phyloP scores from a whole-genome alignment of 2,797 vertebrate species.

The Monodelphis domestica region DNA sequence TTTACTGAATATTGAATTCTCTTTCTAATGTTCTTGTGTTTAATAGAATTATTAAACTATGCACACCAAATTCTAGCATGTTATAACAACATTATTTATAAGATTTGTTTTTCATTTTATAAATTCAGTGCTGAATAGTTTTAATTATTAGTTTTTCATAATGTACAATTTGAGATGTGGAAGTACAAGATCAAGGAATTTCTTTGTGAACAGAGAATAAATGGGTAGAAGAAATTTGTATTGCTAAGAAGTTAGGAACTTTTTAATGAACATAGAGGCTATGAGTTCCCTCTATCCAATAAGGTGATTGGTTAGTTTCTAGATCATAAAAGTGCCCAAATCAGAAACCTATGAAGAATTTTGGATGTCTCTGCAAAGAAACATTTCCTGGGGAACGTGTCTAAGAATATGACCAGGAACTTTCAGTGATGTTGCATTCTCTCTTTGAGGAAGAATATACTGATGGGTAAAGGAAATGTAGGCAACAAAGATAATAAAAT shows the following conservation, averaged over 20 bases:
- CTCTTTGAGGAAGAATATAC: neutral
- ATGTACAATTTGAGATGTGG: neutral
- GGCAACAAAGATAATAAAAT: neutral
- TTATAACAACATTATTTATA: neutral
- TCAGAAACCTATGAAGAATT: neutral
- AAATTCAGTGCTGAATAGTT: neutral
- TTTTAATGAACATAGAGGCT: neutral
- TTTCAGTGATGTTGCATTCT: neutral
- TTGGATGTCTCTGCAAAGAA: neutral
- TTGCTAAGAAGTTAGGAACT: neutral
- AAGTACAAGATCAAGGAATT: neutral
- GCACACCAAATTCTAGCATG: neutral
- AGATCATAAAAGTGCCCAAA: neutral
- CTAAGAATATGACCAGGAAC: neutral
- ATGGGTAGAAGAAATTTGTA: neutral
- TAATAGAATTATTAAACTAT: neutral
- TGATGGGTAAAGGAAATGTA: neutral
- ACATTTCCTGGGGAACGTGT: neutral
- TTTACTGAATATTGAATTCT: neutral
- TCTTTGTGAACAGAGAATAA: neutral
- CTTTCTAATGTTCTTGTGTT: neutral
- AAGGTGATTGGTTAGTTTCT: neutral
- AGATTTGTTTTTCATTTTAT: neutral
- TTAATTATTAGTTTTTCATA: neutral
- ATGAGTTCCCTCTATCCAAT: neutral